Percentiles rank a stretch among this genome's conserved stretches.
phyloP scores from a whole-genome alignment of 2,797 vertebrate genomes.

The Chaenodraco wilsoni region DNA sequence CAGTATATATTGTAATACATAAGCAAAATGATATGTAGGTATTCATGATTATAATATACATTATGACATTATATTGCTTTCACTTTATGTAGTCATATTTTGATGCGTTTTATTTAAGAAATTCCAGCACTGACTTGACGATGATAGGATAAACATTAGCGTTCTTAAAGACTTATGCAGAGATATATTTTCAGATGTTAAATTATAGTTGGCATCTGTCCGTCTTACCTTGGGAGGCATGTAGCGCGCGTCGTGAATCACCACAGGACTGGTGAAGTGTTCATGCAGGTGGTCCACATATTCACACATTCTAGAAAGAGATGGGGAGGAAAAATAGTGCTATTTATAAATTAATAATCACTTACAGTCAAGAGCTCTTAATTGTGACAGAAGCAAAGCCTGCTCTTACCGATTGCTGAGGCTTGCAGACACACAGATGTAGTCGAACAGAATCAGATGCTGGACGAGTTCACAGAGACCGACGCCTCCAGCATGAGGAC shows the following conservation, averaged over 20 bases:
- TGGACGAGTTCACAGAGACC: slow-evolving; percentile 89
- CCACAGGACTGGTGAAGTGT: slow-evolving; percentile 87
- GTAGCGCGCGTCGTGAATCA: slow-evolving; percentile 84
- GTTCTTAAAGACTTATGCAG: too few species aligned
- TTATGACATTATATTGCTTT: too few species aligned
- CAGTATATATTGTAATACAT: background rate
- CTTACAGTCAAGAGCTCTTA: background rate
- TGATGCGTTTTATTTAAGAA: too few species aligned
- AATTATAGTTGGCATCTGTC: too few species aligned
- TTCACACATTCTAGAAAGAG: slow-evolving; percentile 87
- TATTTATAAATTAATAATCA: background rate
- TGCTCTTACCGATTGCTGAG: slow-evolving; percentile 80
- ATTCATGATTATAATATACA: too few species aligned
- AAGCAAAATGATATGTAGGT: too few species aligned
- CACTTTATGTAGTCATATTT: too few species aligned
- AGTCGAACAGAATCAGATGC: slow-evolving; percentile 88
- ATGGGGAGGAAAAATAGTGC: background rate
- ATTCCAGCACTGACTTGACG: too few species aligned
- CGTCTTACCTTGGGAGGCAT: slow-evolving; percentile 84
- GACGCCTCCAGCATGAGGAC: slow-evolving; percentile 88
- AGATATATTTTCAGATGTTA: too few species aligned
- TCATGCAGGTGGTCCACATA: slow-evolving; percentile 90
- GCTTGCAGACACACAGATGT: slow-evolving; percentile 80
- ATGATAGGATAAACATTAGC: too few species aligned
- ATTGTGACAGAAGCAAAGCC: background rate